Evolutionary conservation across 2,113 vertebrate species (phyloP).

Genomic region (Colossoma macropomum): DNA sequence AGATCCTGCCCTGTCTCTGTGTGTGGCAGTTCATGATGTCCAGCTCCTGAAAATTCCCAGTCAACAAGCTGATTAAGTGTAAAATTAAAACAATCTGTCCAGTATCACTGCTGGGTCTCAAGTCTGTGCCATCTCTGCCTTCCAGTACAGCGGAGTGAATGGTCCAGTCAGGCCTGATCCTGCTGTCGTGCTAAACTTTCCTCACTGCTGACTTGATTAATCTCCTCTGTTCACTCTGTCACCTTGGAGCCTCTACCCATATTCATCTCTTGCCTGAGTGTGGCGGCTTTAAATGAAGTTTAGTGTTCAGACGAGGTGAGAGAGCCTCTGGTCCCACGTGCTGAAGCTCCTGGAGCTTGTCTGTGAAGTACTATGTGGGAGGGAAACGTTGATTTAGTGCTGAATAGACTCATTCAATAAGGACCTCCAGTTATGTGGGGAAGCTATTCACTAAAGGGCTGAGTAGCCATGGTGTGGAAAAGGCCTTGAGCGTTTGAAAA

Average conservation of each 20-base stretch:
- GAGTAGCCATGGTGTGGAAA: background rate
- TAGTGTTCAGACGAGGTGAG: slow-evolving; percentile 8
- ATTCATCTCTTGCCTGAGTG: slow-evolving; percentile 39
- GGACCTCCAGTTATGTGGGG: slow-evolving; percentile 5
- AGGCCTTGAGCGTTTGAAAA: slow-evolving; percentile 41
- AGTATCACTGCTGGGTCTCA: too few relatives aligned
- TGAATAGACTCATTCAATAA: background rate
- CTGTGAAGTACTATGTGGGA: background rate
- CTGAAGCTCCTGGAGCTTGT: background rate
- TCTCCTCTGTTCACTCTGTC: slow-evolving; percentile 10
- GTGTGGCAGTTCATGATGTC: too few relatives aligned
- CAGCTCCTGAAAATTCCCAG: too few relatives aligned
- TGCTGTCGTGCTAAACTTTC: background rate
- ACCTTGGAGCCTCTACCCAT: background rate
- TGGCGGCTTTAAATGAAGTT: slow-evolving; percentile 21
- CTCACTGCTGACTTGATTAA: slow-evolving; percentile 36
- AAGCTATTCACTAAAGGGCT: slow-evolving; percentile 13
- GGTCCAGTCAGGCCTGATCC: slow-evolving; percentile 13
- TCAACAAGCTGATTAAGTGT: too few relatives aligned
- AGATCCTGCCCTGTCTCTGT: too few relatives aligned
- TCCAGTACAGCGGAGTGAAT: slow-evolving; percentile 17
- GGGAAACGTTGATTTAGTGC: background rate
- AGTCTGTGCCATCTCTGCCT: background rate
- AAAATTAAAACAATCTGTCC: too few relatives aligned
- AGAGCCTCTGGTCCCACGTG: background rate